Evolutionary conservation across 2,113 vertebrate genomes (phyloP), one percentile per base, ranked within the genome.

Genomic region (Maccullochella peelii): DNA sequence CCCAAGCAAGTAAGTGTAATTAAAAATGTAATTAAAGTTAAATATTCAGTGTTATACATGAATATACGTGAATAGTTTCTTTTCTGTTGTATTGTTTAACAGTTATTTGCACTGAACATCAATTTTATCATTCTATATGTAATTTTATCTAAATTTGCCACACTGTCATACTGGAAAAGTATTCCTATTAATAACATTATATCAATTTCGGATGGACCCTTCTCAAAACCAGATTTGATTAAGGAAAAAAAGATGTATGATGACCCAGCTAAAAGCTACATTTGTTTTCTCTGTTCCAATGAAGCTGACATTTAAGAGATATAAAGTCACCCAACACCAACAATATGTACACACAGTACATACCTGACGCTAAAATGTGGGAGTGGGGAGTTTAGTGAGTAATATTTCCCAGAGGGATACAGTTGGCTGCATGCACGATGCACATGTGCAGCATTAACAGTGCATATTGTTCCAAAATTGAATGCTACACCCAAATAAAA

Each of bases 391-490:
- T 52, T 58, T 10, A 11, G 30, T 12, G 15, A 9, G 38, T 59
- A n/a, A 49, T 38, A 42, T 54, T 68, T 52, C 52, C 27, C 52
- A 79, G 38, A 44, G 15, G 52, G 58, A 47, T 62, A 44, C 62
- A 73, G 25, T 10, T 18, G 33, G 14, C 42, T 54, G 27, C 14
- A 38, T 36, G 66, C 27, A 6, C 4, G 20, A 23, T 68, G 59
- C 67, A 73, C 16, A 52, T 77, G 70, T 54, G 79, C 27, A 42
- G 62, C 40, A 77, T 71, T 65, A 88, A 15, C 40, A 9, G n/a
- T 20, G 44, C 59, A 49, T 47, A 67, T 58, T 85, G 18, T 69
- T 72, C 65, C 52, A 73, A 44, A 80, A 86, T 49, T 73, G 69
- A 85, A 86, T 65, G 61, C 61, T 68, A 52, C 69, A 76, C 30